Evolutionary conservation across 2,113 vertebrate species (phyloP).

Genomic region (Malaclemys terrapin): DNA sequence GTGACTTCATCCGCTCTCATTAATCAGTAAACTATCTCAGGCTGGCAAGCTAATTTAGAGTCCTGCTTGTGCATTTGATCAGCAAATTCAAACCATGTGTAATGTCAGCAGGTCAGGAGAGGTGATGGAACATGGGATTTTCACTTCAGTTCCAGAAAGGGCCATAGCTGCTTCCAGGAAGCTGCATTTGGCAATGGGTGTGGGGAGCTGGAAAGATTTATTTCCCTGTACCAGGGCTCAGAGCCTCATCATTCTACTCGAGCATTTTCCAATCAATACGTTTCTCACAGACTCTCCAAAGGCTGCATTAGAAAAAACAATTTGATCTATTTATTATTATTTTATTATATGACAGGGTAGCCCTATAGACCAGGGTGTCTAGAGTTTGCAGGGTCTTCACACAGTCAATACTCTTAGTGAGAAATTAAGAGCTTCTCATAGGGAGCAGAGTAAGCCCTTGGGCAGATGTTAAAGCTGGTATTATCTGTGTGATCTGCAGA

Average conservation of each 20-base stretch:
- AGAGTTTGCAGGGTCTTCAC: slow-evolving; percentile 8
- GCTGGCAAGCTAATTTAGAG: slow-evolving; percentile 70
- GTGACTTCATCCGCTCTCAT: slow-evolving; percentile 64
- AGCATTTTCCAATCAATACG: slow-evolving; percentile 77
- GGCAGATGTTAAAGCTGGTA: background rate
- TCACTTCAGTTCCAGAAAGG: slow-evolving; percentile 81
- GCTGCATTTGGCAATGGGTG: slow-evolving; percentile 72
- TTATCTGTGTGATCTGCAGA: background rate
- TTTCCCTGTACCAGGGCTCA: slow-evolving; percentile 73
- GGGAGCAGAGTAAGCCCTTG: background rate
- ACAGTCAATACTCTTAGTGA: background rate
- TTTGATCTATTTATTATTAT: slow-evolving; percentile 68
- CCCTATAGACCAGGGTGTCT: background rate
- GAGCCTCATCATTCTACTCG: slow-evolving; percentile 67
- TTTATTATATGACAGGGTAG: background rate
- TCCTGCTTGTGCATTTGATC: slow-evolving; percentile 75
- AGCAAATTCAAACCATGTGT: slow-evolving; percentile 76
- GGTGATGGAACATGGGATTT: slow-evolving; percentile 70
- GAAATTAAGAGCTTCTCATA: background rate
- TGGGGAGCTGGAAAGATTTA: slow-evolving; percentile 79
- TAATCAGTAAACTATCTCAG: slow-evolving; percentile 70
- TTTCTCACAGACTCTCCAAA: slow-evolving; percentile 77
- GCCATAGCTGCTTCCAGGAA: slow-evolving; percentile 81
- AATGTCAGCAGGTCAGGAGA: slow-evolving; percentile 73
- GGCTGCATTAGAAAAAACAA: slow-evolving; percentile 72